A percentile compares a stretch with the other conserved stretches of the same genome.
Conservation (phyloP, 2,113 vertebrate genomes). For the Vombatus ursinus region DNA sequence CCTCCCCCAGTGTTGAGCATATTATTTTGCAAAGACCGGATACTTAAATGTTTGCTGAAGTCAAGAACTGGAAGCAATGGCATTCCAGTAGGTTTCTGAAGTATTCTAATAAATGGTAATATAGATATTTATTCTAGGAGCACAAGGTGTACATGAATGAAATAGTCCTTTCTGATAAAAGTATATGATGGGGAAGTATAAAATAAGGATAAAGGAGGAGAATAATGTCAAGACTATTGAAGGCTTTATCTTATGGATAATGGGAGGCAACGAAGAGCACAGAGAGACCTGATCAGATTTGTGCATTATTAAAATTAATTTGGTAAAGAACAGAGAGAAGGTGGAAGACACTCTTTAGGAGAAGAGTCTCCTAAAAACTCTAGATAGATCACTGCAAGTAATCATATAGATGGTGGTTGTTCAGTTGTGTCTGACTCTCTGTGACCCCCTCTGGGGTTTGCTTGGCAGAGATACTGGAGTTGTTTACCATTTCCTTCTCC, state of each 20-base stretch:
- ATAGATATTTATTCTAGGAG: not conserved
- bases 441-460: too few relatives aligned
- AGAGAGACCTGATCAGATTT: too few relatives aligned
- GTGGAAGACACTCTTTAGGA: too few relatives aligned
- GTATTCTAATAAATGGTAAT: not conserved
- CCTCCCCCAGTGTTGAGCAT: not conserved
- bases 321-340: not conserved
- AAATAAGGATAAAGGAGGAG: not conserved
- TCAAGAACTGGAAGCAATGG: not conserved
- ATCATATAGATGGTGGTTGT: too few relatives aligned
- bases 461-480: too few relatives aligned
- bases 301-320: not conserved
- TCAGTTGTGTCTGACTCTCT: too few relatives aligned
- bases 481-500: too few relatives aligned
- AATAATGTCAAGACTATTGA: not conserved
- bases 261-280: not conserved
- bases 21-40: not conserved
- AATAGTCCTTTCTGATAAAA: not conserved
- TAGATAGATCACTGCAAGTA: too few relatives aligned
- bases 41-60: not conserved
- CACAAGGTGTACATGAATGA: not conserved
- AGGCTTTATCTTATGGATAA: not conserved
- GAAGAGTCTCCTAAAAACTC: too few relatives aligned
- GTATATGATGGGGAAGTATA: not conserved
- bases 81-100: not conserved